phyloP scores from a whole-genome alignment of 2,797 vertebrate species.

The Lagorchestes hirsutus region DNA sequence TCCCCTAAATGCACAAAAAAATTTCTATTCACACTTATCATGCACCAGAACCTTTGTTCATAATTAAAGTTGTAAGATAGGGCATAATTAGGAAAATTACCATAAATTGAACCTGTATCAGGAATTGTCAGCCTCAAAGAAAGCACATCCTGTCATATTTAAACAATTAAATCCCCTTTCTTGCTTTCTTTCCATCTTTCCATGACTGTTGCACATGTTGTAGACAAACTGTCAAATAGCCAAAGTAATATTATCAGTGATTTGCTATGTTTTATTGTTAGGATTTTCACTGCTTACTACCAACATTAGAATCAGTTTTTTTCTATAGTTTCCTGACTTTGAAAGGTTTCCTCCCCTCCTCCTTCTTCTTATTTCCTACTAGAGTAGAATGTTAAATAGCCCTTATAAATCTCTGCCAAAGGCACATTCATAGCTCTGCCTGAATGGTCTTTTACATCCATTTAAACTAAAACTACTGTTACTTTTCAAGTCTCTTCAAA shows the following conservation, averaged over 20 bases:
- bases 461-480: constrained; percentile 61
- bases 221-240: constrained; percentile 39
- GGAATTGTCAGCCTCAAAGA: constrained; percentile 30
- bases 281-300: constrained; percentile 54
- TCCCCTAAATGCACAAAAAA: constrained; percentile 51
- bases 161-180: constrained; percentile 52
- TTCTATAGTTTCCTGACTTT: constrained; percentile 64
- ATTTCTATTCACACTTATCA: constrained; percentile 23
- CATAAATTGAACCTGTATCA: constrained; percentile 16
- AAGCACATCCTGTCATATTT: constrained; percentile 36
- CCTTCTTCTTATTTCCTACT: constrained; percentile 74
- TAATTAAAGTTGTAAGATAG: constrained; percentile 34
- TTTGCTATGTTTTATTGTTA: constrained; percentile 59
- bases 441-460: constrained; percentile 71
- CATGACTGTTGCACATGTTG: constrained; percentile 30
- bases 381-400: constrained; percentile 77
- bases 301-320: constrained; percentile 21
- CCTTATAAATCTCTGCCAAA: constrained; percentile 79
- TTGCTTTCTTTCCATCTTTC: not conserved
- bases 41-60: constrained; percentile 43
- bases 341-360: constrained; percentile 56
- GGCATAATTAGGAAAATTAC: constrained; percentile 44
- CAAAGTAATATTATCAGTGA: constrained; percentile 32
- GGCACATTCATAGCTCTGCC: constrained; percentile 75
- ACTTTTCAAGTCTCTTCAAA: constrained; percentile 67